Percentiles rank a stretch among this genome's conserved stretches.
Evolutionary conservation across 2,888 invertebrate genomes (phyloP).

Genomic region (Sthenelais limicola): DNA sequence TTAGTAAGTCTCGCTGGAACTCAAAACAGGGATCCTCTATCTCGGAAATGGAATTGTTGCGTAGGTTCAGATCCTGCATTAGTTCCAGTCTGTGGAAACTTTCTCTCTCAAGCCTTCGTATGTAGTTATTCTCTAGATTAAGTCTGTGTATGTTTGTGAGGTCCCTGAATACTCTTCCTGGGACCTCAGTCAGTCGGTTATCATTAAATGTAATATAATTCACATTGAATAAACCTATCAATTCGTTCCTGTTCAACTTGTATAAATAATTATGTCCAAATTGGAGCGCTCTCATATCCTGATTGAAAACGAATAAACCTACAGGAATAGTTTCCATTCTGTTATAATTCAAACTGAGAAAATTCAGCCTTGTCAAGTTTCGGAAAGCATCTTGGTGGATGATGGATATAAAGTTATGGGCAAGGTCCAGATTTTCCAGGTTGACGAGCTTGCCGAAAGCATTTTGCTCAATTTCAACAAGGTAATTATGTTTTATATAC

Average conservation of each 20-base stretch:
- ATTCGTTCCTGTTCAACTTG: background rate
- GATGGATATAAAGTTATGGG: background rate
- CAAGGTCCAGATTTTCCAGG: constrained; percentile 18
- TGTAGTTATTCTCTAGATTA: constrained; percentile 12
- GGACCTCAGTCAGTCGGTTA: background rate
- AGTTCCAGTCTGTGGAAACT: constrained; percentile 21
- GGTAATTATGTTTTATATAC: constrained; percentile 5
- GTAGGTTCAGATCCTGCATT: constrained; percentile 13
- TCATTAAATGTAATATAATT: constrained; percentile 6
- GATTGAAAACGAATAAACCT: background rate
- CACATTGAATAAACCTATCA: constrained; percentile 12
- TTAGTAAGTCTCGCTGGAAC: background rate
- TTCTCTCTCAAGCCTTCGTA: background rate
- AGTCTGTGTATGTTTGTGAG: background rate
- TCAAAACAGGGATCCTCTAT: constrained; percentile 13
- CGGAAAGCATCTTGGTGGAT: constrained; percentile 6
- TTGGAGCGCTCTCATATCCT: background rate
- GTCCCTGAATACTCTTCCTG: constrained; percentile 16
- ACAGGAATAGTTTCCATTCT: constrained; percentile 1
- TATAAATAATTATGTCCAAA: background rate
- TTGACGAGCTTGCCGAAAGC: constrained; percentile 5
- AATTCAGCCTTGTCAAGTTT: constrained; percentile 3
- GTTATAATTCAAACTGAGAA: constrained; percentile 3
- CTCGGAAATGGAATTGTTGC: constrained; percentile 15
- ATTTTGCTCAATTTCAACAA: background rate